A percentile compares a stretch with the other conserved stretches of the same genome.
phyloP scores from a whole-genome alignment of 2,797 vertebrate species.

The Cheirogaleus major region DNA sequence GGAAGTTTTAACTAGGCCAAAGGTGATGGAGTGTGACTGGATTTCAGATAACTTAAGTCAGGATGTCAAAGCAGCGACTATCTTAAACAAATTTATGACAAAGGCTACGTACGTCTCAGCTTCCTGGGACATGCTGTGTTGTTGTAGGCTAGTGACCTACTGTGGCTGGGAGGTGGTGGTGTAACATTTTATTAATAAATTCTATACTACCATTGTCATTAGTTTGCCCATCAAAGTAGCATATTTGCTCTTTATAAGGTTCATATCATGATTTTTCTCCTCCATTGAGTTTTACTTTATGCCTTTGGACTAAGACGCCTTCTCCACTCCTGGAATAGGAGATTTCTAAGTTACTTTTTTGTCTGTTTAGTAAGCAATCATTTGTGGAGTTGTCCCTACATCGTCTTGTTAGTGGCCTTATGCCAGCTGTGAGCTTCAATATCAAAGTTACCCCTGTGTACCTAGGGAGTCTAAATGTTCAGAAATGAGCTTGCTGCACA shows the following conservation, averaged over 20 bases:
- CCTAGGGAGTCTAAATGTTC: neutral
- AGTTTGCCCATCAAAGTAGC: neutral
- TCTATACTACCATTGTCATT: neutral
- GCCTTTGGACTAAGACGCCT: neutral
- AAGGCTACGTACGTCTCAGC: neutral
- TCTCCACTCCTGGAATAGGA: neutral
- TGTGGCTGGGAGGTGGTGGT: neutral
- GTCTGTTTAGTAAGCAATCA: neutral
- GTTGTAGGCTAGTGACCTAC: neutral
- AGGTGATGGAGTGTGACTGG: neutral
- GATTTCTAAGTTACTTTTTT: neutral
- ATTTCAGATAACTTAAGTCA: neutral
- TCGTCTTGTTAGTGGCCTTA: neutral
- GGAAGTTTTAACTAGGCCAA: neutral
- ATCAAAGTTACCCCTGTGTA: neutral
- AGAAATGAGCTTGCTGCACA: neutral
- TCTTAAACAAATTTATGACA: neutral
- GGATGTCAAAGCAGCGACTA: neutral
- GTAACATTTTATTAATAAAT: neutral
- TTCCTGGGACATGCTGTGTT: neutral
- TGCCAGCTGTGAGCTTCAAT: neutral
- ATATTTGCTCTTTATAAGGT: neutral
- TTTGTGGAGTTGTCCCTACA: neutral
- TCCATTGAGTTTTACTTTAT: neutral
- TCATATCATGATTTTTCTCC: neutral